These are phyloP conservation scores for Zonitis immaculata DNA, from an alignment of 2,888 invertebrate species.

Conservation along the genomic window DNA sequence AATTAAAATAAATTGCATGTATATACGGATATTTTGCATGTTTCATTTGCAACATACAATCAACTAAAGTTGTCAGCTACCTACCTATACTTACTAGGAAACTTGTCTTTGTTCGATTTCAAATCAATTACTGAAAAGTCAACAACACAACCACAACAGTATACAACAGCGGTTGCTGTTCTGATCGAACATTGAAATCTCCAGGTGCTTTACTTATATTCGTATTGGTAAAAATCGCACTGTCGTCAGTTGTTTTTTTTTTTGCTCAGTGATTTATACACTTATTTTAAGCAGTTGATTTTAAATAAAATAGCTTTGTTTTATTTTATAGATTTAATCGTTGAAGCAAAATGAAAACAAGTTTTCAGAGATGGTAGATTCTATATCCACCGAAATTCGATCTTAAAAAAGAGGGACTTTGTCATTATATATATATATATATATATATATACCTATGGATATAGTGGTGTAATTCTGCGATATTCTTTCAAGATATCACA, in stretches of 20 bases:
- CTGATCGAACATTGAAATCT: background rate
- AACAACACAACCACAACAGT: too few relatives aligned
- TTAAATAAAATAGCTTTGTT: background rate
- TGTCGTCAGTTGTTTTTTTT: background rate
- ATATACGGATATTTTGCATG: background rate
- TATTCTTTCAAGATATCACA: background rate
- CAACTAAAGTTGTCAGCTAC: background rate
- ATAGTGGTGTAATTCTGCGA: background rate
- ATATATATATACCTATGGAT: too few relatives aligned
- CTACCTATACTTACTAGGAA: background rate
- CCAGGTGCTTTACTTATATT: background rate
- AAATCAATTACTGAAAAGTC: slow-evolving; percentile 1
- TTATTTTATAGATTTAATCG: background rate
- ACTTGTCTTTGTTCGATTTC: background rate
- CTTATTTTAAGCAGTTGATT: too few relatives aligned
- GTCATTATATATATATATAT: background rate
- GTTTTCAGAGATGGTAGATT: background rate
- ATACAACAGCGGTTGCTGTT: background rate
- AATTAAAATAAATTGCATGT: background rate
- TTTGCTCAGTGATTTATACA: too few relatives aligned
- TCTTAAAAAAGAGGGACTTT: background rate
- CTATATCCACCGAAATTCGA: background rate
- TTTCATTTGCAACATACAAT: background rate
- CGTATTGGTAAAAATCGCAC: background rate
- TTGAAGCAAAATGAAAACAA: background rate